Evolutionary conservation across 2,797 vertebrate species (phyloP).

Genomic region (Artibeus lituratus): DNA sequence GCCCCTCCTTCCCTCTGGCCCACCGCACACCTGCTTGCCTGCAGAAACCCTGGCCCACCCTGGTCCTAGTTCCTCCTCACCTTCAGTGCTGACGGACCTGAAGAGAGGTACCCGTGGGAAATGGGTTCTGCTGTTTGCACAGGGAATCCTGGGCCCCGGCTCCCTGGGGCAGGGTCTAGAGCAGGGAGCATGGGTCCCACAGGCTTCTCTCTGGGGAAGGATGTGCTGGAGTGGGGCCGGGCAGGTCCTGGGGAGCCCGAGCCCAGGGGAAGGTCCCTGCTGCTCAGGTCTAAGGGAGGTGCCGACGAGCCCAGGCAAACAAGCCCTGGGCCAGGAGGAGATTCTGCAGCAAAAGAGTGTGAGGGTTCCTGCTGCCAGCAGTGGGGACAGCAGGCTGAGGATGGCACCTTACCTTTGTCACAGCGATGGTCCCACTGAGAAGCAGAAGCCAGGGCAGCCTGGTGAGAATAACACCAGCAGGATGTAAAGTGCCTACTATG

Average conservation of each 20-base stretch:
- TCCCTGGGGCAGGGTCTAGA: neutral
- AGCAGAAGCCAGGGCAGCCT: too few relatives aligned
- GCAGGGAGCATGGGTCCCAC: accelerated
- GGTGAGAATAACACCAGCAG: too few relatives aligned
- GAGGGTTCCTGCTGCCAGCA: too few relatives aligned
- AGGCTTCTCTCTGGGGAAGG: neutral
- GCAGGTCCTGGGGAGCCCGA: neutral
- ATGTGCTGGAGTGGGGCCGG: accelerated
- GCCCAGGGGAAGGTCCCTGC: neutral
- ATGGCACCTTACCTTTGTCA: too few relatives aligned
- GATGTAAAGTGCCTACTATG: neutral
- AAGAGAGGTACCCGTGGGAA: neutral
- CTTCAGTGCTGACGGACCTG: neutral
- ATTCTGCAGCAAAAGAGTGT: too few relatives aligned
- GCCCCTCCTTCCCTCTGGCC: neutral
- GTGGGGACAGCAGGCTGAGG: too few relatives aligned
- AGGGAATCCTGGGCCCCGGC: neutral
- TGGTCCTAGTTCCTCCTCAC: neutral
- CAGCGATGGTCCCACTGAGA: too few relatives aligned
- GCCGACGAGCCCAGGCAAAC: neutral
- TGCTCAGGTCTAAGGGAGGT: neutral
- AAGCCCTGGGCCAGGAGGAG: neutral
- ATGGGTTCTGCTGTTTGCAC: too few relatives aligned
- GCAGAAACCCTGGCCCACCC: accelerated
- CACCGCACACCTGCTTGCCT: accelerated